A percentile compares a stretch with the other conserved stretches of the same genome.
These are phyloP conservation scores for Cylloceria caligata DNA, from an alignment of 2,888 invertebrate genomes.

Conservation along the genomic window DNA sequence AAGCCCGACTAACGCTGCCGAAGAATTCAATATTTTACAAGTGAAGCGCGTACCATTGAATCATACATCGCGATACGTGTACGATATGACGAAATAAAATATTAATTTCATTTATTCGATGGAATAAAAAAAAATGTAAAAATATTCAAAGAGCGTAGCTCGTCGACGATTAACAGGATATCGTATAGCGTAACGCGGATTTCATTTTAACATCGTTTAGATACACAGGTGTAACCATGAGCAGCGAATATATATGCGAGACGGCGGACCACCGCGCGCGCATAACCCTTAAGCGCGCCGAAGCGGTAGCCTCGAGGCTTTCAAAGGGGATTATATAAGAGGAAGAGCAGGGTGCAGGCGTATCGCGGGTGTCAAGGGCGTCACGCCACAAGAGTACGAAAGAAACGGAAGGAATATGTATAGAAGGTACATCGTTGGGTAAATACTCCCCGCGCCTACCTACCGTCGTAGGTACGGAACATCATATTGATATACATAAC, in stretches of 20 bases:
- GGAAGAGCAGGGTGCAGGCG: conserved; percentile 47
- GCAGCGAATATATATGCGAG: conserved; percentile 7
- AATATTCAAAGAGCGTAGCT: conserved; percentile 43
- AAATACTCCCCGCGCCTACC: not conserved
- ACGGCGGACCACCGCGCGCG: not conserved
- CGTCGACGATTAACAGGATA: conserved; percentile 43
- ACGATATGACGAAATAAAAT: conserved; percentile 17
- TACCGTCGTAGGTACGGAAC: not conserved
- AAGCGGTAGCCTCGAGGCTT: conserved; percentile 57
- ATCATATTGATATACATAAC: conserved; percentile 22
- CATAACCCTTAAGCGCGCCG: conserved; percentile 30
- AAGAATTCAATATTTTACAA: conserved; percentile 17
- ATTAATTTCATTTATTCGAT: conserved; percentile 1
- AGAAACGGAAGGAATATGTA: conserved; percentile 32
- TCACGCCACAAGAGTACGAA: conserved; percentile 17
- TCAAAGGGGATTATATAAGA: conserved; percentile 11
- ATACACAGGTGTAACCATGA: conserved; percentile 38
- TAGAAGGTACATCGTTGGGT: not conserved
- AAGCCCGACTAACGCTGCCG: not conserved
- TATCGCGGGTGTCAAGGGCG: conserved; percentile 58
- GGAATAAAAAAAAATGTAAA: not conserved
- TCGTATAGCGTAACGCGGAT: conserved; percentile 38
- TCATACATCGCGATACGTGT: not conserved
- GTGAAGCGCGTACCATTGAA: conserved; percentile 19
- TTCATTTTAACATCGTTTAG: conserved; percentile 49